These are phyloP conservation scores for Toxotes lorentzi DNA, from an alignment of 2,797 vertebrate genomes.

Conservation along the genomic window DNA sequence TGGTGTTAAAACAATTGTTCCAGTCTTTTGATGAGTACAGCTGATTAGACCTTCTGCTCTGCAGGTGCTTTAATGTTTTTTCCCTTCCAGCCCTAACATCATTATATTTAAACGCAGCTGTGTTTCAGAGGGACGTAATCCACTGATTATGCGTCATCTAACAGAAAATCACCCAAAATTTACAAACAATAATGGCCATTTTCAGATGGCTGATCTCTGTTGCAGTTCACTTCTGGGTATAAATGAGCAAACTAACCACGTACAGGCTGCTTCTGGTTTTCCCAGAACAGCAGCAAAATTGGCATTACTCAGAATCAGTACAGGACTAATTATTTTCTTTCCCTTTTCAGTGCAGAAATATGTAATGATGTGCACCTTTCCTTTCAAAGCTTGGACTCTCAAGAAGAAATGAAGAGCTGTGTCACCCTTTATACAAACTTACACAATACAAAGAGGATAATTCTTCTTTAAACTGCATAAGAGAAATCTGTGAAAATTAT, in stretches of 20 bases:
- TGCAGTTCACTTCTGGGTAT: background rate
- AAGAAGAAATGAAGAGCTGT: background rate
- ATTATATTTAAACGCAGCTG: conserved; percentile 30
- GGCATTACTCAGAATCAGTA: conserved; percentile 58
- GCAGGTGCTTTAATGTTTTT: conserved; percentile 22
- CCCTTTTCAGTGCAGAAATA: background rate
- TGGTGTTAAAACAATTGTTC: background rate
- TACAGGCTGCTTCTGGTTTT: conserved; percentile 34
- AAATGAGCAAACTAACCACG: background rate
- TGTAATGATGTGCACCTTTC: background rate
- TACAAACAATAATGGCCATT: background rate
- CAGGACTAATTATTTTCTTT: conserved; percentile 47
- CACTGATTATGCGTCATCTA: conserved; percentile 2
- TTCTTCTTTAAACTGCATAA: background rate
- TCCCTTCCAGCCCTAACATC: conserved; percentile 7
- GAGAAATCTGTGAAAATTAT: background rate
- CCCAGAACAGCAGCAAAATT: conserved; percentile 41
- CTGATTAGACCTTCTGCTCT: conserved; percentile 11
- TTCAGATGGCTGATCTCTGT: background rate
- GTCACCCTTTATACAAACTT: background rate
- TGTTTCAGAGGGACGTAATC: conserved; percentile 10
- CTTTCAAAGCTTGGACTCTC: background rate
- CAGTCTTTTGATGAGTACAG: background rate
- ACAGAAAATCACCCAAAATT: background rate
- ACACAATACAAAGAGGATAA: background rate